Base-by-base conservation (phyloP, 2,797 vertebrate species). In the Chromis chromis region DNA sequence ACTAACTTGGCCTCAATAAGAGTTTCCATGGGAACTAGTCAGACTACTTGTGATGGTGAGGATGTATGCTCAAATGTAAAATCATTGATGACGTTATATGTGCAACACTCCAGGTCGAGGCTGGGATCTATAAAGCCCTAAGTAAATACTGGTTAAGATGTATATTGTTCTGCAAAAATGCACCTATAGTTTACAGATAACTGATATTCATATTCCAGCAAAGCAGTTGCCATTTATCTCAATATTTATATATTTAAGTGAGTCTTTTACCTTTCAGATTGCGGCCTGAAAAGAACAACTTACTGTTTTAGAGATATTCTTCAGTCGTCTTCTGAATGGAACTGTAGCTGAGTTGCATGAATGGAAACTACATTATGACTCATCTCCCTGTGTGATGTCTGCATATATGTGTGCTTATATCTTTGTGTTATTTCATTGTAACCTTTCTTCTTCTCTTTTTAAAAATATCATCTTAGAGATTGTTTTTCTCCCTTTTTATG, bases 1-100 rank as follows among this genome's bases (percentile, higher is more conserved):
- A 90, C 86, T 89, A 90, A 83, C 88, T 87, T 90, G 90, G 86
- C 90, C 91, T 92, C 87, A 90, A 91, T 92, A 90, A 89, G 82
- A 86, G 92, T 94, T 93, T 92, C 93, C 93, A 93, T 92, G 91
- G 92, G 90, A 93, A 93, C 92, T 86, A 86, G 82, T 91, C 81
- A 70, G 89, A 82, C 82, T 86, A 70, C 90, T 89, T 80, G 81
- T 84, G 84, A 88, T 88, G 67, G 79, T 21, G 77, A 87, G 76
- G 86, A 82, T 86, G 75, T 89, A 87, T 54, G 58, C 74, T 79
- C 79, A 71, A 76, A 76, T 81, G 77, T 77, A 60, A 81, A 87
- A 78, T 81, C 68, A 79, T 68, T 63, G 66, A 78, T 80, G 49
- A 77, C 19, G 25, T 64, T 70, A 69, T 72, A 73, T 72, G 50